Evolutionary conservation across 2,113 vertebrate genomes (phyloP).

Genomic region (Trachemys scripta): DNA sequence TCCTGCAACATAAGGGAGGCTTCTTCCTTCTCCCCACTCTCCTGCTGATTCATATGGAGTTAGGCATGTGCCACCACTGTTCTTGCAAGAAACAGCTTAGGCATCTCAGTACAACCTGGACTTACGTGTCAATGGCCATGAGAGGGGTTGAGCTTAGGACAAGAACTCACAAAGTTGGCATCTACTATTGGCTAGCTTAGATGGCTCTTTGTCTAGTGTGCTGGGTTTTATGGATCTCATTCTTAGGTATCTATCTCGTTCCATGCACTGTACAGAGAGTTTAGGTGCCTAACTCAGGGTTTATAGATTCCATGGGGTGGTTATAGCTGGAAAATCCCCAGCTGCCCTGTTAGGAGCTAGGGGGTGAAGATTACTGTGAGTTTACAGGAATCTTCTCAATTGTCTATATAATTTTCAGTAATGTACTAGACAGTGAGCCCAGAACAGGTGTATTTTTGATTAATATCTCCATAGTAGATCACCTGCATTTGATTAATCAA

Average conservation of each 20-base stretch:
- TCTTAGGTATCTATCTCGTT: no score
- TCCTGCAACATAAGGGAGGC: not conserved
- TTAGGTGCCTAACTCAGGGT: no score
- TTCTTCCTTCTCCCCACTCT: not conserved
- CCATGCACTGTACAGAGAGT: no score
- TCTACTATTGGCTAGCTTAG: not conserved
- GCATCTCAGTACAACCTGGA: not conserved
- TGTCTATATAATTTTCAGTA: rapidly evolving
- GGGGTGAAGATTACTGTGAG: rapidly evolving
- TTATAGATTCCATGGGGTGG: no score
- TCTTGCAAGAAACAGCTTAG: not conserved
- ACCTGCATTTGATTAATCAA: not conserved
- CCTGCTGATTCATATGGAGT: not conserved
- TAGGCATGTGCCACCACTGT: no score
- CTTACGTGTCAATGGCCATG: not conserved
- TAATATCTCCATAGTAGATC: not conserved
- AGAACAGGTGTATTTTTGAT: rapidly evolving
- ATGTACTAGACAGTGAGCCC: not conserved
- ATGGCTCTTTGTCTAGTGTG: not conserved
- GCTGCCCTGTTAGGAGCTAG: not conserved
- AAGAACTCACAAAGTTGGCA: not conserved
- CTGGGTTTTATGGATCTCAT: no score
- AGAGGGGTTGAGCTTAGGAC: not conserved
- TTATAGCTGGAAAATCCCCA: no score
- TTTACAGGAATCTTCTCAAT: not conserved